Conservation (phyloP, 2,113 vertebrate species). For the Oenanthe melanoleuca region DNA sequence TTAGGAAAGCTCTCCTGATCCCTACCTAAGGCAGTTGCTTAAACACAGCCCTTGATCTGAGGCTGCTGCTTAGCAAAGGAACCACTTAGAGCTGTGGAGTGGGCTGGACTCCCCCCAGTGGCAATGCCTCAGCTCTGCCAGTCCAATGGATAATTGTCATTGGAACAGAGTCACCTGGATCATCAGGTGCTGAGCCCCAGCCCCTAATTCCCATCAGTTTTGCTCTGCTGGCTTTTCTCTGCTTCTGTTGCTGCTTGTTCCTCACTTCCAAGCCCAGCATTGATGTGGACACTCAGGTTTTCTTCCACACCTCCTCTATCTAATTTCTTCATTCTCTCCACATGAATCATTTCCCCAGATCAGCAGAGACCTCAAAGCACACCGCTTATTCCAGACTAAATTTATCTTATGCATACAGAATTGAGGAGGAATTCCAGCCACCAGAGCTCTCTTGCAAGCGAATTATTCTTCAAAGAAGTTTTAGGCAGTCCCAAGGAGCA, state of each 20-base stretch:
- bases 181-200: not conserved
- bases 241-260: not conserved
- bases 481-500: constrained; percentile 22
- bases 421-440: not conserved
- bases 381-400: not conserved
- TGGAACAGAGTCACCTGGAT: not conserved
- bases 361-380: not conserved
- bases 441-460: constrained; percentile 10
- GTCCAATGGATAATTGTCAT: not conserved
- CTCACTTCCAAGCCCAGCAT: not conserved
- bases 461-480: constrained; percentile 60
- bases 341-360: not conserved
- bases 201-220: not conserved
- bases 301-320: not conserved
- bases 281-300: not conserved
- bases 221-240: not conserved
- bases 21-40: not conserved
- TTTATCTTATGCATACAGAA: constrained; percentile 39
- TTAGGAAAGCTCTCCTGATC: not conserved
- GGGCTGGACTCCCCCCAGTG: not conserved
- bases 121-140: not conserved
- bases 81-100: not conserved
- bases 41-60: not conserved
- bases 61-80: not conserved
- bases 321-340: not conserved